Base-by-base conservation (phyloP, 92 coral and sea anemone species). In the Paragorgia papillata region DNA sequence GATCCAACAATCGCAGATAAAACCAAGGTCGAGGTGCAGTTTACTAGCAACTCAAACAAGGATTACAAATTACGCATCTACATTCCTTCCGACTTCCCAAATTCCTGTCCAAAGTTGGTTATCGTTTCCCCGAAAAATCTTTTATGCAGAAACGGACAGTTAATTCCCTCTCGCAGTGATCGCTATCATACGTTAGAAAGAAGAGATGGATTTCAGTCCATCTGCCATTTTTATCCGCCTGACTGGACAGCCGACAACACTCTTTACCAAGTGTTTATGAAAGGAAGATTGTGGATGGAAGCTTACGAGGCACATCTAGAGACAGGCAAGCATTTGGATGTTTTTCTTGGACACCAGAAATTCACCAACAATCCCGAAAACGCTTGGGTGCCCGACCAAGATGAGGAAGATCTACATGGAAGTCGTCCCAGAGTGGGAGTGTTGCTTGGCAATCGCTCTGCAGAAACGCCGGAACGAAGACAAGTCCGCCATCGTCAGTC, bases 221-320 rank as follows among this genome's bases (percentile, higher is more conserved):
- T 82, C 28, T 82, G 85, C 17, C 85, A 82, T 27, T 74, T 74
- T 24, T 26, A 0, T 9, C 75, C 85, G 8, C 1, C n/a, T 0
- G 3, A 24, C 8, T 82, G 85, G 85, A 74, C 67, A 9, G 67
- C 62, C 17, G 59, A 74, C 18, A 82, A 46, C 24, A 82, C 85
- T 6, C 44, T 82, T 39, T 82, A 82, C 27, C 80, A 73, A 13
- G 81, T 82, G 25, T 82, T 82, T 14, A 62, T 82, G 75, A 82
- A 82, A 49, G 85, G 85, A 28, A 49, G 78, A 0, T 53, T 82
- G 22, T 82, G 85, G 85, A 17, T 82, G 20, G 85, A 82, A 21
- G 85, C 81, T n/a, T 82, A 73, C 39, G 85, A 82, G 28, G 85
- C 66, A 0, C 85, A 82, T 26, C 41, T 32, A 6, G 58, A 28